These are phyloP conservation scores for Drosophila neonasuta DNA, from an alignment of 2,888 invertebrate genomes.

Conservation along the genomic window DNA sequence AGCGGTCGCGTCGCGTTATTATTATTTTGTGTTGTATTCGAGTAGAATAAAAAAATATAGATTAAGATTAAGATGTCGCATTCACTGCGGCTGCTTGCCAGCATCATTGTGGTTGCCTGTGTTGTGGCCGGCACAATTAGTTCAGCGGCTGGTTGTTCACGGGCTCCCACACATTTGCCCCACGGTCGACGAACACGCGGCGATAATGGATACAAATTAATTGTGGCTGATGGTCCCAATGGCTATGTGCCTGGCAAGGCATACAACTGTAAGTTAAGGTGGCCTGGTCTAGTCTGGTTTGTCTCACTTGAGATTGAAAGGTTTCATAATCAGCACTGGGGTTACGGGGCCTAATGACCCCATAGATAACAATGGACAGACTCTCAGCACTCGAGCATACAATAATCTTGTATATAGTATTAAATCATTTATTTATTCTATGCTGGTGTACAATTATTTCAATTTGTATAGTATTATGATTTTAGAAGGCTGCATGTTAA, in stretches of 20 bases:
- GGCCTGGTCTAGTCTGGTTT: constrained; percentile 8
- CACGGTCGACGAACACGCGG: constrained; percentile 86
- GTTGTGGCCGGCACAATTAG: constrained; percentile 68
- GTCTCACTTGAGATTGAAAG: constrained; percentile 11
- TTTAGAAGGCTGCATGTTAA: background rate
- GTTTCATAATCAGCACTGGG: constrained; percentile 56
- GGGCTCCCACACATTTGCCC: constrained; percentile 79
- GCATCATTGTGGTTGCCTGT: constrained; percentile 58
- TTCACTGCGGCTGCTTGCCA: constrained; percentile 58
- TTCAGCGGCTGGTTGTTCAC: constrained; percentile 78
- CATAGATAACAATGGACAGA: constrained; percentile 29
- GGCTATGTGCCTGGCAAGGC: constrained; percentile 92
- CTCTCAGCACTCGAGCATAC: constrained; percentile 18
- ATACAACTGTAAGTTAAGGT: constrained; percentile 86
- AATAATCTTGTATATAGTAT: background rate
- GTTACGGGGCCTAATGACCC: constrained; percentile 52
- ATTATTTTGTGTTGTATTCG: constrained; percentile 10
- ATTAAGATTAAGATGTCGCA: constrained; percentile 66
- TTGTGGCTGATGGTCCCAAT: constrained; percentile 90
- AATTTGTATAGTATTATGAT: background rate
- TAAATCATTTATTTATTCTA: constrained; percentile 14
- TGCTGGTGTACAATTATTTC: background rate
- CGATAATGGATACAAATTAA: constrained; percentile 93
- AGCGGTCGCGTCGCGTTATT: constrained; percentile 44
- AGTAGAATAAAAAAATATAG: constrained; percentile 30